Conservation (phyloP, 2,113 vertebrate species). For the Aspiorhynchus laticeps region DNA sequence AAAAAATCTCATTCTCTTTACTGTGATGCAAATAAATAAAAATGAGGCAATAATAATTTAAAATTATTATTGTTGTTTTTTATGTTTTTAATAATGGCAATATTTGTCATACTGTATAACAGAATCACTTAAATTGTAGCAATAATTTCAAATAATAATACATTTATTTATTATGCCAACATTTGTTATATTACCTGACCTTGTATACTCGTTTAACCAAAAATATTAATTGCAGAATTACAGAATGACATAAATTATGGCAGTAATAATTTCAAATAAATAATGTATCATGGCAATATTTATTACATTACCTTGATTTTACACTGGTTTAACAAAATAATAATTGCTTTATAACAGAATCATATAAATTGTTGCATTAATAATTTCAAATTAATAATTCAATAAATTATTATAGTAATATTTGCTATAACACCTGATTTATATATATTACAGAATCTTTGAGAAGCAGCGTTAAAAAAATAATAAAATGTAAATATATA, state of each 20-base stretch:
- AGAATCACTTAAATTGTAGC: not conserved
- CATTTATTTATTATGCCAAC: not conserved
- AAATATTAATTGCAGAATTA: no score
- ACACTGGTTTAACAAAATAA: not conserved
- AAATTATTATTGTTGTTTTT: no score
- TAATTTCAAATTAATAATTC: not conserved
- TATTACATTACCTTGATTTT: not conserved
- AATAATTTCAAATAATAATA: no score
- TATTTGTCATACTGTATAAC: not conserved
- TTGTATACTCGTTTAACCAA: no score
- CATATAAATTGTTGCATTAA: not conserved
- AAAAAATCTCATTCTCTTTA: no score
- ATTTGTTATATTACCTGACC: not conserved
- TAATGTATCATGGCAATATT: not conserved
- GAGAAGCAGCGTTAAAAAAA: not conserved
- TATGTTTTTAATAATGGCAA: not conserved
- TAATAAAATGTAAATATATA: no score
- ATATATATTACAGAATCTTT: not conserved
- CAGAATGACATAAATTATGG: no score
- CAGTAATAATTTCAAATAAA: not conserved
- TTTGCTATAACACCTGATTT: not conserved
- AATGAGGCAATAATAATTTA: no score
- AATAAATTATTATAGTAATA: not conserved
- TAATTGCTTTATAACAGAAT: not conserved
- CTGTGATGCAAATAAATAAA: not conserved